These are phyloP conservation scores for Punctoribates punctum DNA, from an alignment of 2,888 invertebrate species.

Conservation along the genomic window DNA sequence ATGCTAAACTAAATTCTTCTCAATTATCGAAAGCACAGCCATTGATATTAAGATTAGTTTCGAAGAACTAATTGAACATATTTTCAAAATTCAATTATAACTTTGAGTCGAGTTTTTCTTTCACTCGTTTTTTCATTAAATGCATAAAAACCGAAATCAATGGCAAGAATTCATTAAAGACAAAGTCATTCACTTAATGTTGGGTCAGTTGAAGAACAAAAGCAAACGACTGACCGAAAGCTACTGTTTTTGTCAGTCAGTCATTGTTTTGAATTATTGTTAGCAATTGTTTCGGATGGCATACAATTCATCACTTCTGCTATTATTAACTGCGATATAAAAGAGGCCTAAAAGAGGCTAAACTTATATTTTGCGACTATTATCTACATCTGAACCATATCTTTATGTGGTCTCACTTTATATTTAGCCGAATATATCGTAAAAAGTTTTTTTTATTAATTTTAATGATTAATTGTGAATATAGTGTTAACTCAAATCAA, in stretches of 20 bases:
- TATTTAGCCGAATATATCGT: neutral
- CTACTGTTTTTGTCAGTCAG: slow-evolving; percentile 23
- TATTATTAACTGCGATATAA: slow-evolving; percentile 23
- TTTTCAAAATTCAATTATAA: neutral
- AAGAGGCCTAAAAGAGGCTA: slow-evolving; percentile 7
- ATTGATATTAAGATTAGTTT: neutral
- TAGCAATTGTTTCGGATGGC: slow-evolving; percentile 32
- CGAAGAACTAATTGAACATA: neutral
- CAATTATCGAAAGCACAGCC: neutral
- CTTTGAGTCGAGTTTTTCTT: neutral
- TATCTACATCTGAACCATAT: slow-evolving; percentile 26
- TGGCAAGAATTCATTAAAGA: neutral
- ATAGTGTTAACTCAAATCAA: neutral
- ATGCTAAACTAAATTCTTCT: slow-evolving; percentile 10
- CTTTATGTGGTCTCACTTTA: slow-evolving; percentile 27
- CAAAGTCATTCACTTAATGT: neutral
- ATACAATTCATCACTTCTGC: slow-evolving; percentile 32
- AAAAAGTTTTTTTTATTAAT: slow-evolving; percentile 5
- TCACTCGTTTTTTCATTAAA: neutral
- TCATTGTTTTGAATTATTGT: slow-evolving; percentile 36
- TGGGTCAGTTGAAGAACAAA: neutral
- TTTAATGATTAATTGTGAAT: slow-evolving; percentile 20
- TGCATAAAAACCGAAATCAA: neutral
- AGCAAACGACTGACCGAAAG: neutral
- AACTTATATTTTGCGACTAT: slow-evolving; percentile 28